phyloP scores from a whole-genome alignment of 2,797 vertebrate genomes.

The Eospalax fontanierii region DNA sequence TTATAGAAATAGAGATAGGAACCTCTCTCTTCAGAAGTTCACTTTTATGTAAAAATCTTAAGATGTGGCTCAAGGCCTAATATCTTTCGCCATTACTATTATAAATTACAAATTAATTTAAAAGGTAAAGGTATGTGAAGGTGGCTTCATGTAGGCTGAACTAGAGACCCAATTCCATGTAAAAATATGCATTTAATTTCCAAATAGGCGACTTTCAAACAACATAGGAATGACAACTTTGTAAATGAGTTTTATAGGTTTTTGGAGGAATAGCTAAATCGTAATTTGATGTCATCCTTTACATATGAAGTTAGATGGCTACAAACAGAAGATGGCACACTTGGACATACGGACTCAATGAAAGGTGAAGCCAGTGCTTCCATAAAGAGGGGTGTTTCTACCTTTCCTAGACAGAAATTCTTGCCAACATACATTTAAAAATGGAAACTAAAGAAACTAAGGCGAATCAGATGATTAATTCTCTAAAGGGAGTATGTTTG shows the following conservation, averaged over 20 bases:
- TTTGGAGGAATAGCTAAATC: constrained; percentile 3
- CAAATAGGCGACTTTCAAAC: constrained; percentile 41
- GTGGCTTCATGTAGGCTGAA: background rate
- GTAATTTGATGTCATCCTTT: background rate
- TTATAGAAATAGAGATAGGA: background rate
- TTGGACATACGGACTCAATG: background rate
- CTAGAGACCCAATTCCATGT: constrained; percentile 18
- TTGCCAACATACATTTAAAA: constrained; percentile 41
- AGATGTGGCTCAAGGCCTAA: background rate
- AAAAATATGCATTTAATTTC: constrained; percentile 35
- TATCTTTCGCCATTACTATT: background rate
- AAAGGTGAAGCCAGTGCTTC: constrained; percentile 1
- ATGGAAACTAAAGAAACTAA: constrained; percentile 63
- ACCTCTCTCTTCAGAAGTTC: background rate
- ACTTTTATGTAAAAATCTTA: constrained; percentile 8
- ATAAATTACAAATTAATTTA: background rate
- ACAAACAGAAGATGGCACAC: constrained; percentile 8
- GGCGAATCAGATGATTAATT: constrained; percentile 58
- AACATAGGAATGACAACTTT: background rate
- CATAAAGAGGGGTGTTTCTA: constrained; percentile 32
- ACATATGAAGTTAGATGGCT: constrained; percentile 24
- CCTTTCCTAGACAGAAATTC: constrained; percentile 38
- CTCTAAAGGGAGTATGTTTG: constrained; percentile 18
- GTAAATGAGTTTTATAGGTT: background rate
- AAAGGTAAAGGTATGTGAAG: too few species aligned